Conservation (phyloP, 2,113 vertebrate species). For the Motacilla alba region DNA sequence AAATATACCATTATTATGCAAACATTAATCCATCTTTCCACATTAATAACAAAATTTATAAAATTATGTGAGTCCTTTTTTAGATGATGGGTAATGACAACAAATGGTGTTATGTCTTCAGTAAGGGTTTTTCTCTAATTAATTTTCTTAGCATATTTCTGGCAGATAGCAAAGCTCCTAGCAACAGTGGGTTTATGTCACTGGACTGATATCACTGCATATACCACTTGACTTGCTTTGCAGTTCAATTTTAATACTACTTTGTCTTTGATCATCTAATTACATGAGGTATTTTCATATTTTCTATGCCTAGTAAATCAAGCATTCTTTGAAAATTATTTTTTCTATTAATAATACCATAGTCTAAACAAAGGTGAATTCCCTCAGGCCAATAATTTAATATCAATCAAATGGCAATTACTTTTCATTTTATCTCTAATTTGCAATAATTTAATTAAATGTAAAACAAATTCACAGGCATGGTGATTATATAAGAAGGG, state of each 20-base stretch:
- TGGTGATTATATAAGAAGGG: neutral
- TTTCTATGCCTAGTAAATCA: neutral
- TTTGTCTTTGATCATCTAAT: neutral
- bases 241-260: neutral
- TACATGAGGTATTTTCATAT: neutral
- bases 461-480: neutral
- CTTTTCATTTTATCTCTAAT: neutral
- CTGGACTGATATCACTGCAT: neutral
- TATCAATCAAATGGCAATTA: slow-evolving; percentile 19
- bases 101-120: slow-evolving; percentile 27
- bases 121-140: slow-evolving; percentile 58
- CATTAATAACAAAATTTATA: slow-evolving; percentile 11
- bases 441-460: neutral
- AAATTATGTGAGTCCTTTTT: slow-evolving; percentile 3
- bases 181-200: slow-evolving; percentile 12
- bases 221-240: neutral
- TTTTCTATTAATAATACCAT: neutral
- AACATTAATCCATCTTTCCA: slow-evolving; percentile 4
- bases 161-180: slow-evolving; percentile 29
- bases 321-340: neutral
- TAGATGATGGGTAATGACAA: slow-evolving; percentile 7
- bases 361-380: neutral
- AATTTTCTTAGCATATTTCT: slow-evolving; percentile 52
- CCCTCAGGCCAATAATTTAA: neutral
- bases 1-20: slow-evolving; percentile 13